Evolutionary conservation across 2,888 invertebrate genomes (phyloP), one percentile per base, ranked within the genome.

Genomic region (Halictus ligatus): DNA sequence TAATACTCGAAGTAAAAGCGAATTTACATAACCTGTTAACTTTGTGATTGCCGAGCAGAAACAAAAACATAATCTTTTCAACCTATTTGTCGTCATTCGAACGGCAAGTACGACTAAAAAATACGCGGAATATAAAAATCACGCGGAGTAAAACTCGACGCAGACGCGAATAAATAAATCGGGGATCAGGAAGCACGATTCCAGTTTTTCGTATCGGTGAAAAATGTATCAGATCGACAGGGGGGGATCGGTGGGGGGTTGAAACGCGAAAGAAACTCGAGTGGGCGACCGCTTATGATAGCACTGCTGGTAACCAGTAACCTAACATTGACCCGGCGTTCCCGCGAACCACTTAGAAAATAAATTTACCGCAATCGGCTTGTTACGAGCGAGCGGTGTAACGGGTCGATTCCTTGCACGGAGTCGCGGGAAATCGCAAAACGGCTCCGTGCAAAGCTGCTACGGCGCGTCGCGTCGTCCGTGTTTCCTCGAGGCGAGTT

Each of bases 401-500:
- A 60, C 60, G 58, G 60, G 21, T 48, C 21, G 43, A 69, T 79
- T 83, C 60, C 69, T 64, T 50, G 79, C 48, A 35, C 69, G 69
- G 21, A 18, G 40, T 43, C 12, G 12, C 69, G 40, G 21, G 69
- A 43, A 40, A 40, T 40, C n/a, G 69, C 21, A 58, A 58, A 67
- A 64, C 13, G 1, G 67, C 29, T 8, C 54, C 0, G 21, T 1
- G 3, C 50, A 7, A 6, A 7, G 18, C 50, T 18, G 6, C 50
- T 50, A 18, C 18, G 18, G 73, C 40, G n/a, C 35, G 25, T 12
- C 13, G 21, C 58, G 64, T 67, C 67, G 29, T 29, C n/a, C 15
- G 35, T 29, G 81, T 80, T 71, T 75, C 67, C 64, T 58, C 48
- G 29, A 18, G 54, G 54, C 78, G 64, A 73, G 64, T 78, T 83